phyloP scores from a whole-genome alignment of 2,888 invertebrate species.

The Buathra laborator region DNA sequence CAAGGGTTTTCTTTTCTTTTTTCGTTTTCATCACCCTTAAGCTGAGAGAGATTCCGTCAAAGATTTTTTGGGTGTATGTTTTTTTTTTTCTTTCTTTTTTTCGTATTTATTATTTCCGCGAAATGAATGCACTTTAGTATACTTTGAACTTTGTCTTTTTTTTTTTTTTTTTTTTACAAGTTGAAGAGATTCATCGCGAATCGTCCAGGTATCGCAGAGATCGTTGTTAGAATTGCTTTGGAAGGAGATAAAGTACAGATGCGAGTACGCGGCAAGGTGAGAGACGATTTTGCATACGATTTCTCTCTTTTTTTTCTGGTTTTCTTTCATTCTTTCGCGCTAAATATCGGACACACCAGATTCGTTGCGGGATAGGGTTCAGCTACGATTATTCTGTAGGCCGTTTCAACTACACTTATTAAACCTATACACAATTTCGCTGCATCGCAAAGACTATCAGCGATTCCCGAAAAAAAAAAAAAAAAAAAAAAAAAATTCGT shows the following conservation, averaged over 20 bases:
- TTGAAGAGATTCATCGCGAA: conserved; percentile 63
- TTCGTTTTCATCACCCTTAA: conserved; percentile 45
- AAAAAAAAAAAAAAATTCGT: not conserved
- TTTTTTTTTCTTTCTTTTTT: conserved; percentile 26
- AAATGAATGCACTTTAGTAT: conserved; percentile 43
- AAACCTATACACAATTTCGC: conserved; percentile 54
- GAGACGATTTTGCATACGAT: conserved; percentile 42
- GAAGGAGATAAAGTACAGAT: conserved; percentile 61
- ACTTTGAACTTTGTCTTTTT: conserved; percentile 50
- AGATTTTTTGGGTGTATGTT: conserved; percentile 16
- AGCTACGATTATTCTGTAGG: conserved; percentile 75
- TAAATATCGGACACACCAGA: conserved; percentile 49
- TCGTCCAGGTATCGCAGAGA: conserved; percentile 66
- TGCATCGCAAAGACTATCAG: conserved; percentile 34
- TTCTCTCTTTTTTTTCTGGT: not conserved
- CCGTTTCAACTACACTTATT: conserved; percentile 76
- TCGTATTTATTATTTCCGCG: too few species aligned
- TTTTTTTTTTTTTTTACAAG: conserved; percentile 43
- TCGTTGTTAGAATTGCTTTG: conserved; percentile 69
- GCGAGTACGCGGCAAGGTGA: conserved; percentile 57
- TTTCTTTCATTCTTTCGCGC: conserved; percentile 44
- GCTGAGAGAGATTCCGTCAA: conserved; percentile 50
- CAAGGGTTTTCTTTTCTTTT: conserved; percentile 59
- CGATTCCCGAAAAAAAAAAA: not conserved
- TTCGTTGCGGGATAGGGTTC: conserved; percentile 46